phyloP scores from a whole-genome alignment of 2,113 vertebrate genomes.

The Colinus virginianus region DNA sequence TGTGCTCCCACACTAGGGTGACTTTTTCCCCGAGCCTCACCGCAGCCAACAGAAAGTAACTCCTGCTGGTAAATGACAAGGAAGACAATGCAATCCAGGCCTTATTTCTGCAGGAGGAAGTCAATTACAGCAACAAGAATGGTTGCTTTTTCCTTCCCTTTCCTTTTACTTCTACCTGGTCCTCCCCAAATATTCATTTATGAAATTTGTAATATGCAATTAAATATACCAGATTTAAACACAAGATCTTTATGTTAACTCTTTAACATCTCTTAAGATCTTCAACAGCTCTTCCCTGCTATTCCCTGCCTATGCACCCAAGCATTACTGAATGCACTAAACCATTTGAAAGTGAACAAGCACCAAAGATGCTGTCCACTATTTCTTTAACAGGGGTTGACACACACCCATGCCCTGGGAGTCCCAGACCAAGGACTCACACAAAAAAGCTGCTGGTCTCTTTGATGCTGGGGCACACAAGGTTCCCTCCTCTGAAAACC shows the following conservation, averaged over 20 bases:
- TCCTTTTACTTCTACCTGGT: background rate
- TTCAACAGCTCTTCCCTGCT: background rate
- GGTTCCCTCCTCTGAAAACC: background rate
- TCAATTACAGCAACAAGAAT: background rate
- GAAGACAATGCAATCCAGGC: background rate
- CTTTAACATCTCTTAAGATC: background rate
- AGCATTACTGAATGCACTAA: background rate
- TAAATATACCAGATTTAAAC: background rate
- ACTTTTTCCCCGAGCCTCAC: background rate
- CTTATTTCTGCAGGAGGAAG: background rate
- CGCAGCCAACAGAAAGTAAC: background rate
- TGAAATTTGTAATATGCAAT: background rate
- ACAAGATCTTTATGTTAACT: background rate
- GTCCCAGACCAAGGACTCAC: background rate
- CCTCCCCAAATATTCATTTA: background rate
- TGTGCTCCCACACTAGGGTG: background rate
- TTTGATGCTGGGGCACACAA: background rate
- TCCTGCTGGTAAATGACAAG: background rate
- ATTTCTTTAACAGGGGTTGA: background rate
- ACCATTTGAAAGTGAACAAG: background rate
- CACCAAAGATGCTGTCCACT: background rate
- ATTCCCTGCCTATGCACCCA: accelerated
- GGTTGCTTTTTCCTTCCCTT: background rate
- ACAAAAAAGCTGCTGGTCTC: background rate
- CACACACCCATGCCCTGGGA: background rate